A percentile compares a stretch with the other conserved stretches of the same genome.
Evolutionary conservation across 2,113 vertebrate genomes (phyloP).

Genomic region (Anser cygnoides): DNA sequence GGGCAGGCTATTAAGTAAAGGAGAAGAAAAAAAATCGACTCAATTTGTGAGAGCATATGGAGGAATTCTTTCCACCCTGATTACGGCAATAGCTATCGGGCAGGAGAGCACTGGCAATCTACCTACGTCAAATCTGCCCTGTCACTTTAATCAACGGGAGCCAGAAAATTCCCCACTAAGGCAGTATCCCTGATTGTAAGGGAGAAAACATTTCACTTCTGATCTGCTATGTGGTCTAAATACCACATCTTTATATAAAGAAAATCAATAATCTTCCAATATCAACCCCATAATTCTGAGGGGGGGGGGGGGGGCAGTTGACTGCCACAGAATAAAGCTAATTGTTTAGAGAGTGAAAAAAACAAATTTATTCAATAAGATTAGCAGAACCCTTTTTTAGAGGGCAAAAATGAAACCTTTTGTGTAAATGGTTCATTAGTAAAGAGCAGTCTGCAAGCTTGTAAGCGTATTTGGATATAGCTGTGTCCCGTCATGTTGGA

Average conservation of each 20-base stretch:
- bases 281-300: background rate
- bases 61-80: background rate
- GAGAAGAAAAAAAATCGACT: background rate
- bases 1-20: background rate
- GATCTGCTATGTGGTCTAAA: background rate
- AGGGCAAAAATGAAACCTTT: background rate
- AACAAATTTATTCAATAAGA: background rate
- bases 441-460: background rate
- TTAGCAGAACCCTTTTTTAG: background rate
- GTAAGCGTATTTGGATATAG: background rate
- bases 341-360: fast-evolving
- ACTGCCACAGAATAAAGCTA: background rate
- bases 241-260: background rate
- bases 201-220: background rate
- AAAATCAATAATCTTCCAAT: background rate
- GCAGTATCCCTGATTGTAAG: background rate
- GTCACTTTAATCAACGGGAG: background rate
- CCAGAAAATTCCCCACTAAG: background rate
- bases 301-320: background rate
- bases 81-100: background rate
- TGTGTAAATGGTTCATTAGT: background rate
- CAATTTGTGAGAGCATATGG: background rate
- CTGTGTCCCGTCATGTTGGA: background rate
- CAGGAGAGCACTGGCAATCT: background rate
- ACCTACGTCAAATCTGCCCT: background rate